Base-by-base conservation (phyloP, 1,140 invertebrate species). In the Orius insidiosus region DNA sequence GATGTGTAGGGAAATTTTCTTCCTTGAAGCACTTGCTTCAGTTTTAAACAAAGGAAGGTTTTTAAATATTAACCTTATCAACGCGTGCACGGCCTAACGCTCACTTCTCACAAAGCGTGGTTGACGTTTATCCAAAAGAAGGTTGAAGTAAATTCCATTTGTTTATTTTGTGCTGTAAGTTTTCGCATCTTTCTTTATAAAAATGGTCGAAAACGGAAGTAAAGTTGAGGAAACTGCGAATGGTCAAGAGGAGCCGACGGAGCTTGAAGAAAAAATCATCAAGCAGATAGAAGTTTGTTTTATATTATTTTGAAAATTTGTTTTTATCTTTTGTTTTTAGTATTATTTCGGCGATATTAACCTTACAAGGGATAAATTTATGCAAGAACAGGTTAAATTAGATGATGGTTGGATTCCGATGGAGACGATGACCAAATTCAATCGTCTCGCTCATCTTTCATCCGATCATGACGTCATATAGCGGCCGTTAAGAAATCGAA, bases 341-440 rank as follows among this genome's bases (percentile, higher is more conserved):
- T 83, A 78, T 53, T 82, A 84, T 50, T 83, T 83, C 63, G 74
- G 90, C 46, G 84, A 97, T 61, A 72, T 82, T 2, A 97, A 96
- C 62, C 69, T 96, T 35, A 74, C 78, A 5, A 72, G 76, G 51
- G 92, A 97, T 58, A 92, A 87, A 59, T 96, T 95, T 58, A 64
- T 96, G 2, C 75, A 76, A 51, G 78, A 85, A 51, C 76, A 92
- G 63, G 74, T 85, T 1, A 80, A 78, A 55, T 63, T 81, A 49
- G 81, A 93, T 54, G 76, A 90, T 55, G 92, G 92, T 6, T 96
- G 89, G 90, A 71, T 97, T 16, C 73, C 85, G 1, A 59, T 96
- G 32, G 73, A 80, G 1, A 73, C 81, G 1, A 74, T 97, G 64
- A 65, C 85, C 19, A 92, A 78, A 50, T 97, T 96, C 58, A 92